Evolutionary conservation across 1,140 invertebrate genomes (phyloP), one percentile per base, ranked within the genome.

Genomic region (Drepana arcuata): DNA sequence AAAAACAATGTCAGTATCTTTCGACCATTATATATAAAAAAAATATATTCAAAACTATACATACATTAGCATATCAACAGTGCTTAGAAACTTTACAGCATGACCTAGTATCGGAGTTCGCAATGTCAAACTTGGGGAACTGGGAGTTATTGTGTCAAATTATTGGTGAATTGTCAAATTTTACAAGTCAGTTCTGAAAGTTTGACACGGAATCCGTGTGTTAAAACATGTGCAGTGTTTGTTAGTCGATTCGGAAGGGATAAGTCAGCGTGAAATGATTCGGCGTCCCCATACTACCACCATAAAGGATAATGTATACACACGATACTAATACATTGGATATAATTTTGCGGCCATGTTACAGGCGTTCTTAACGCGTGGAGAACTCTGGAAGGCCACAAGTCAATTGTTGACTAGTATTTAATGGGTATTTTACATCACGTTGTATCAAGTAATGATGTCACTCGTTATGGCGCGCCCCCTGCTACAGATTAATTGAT

Each of bases 1-100:
- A 74, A 86, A 84, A 85, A 82, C 63, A 79, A 83, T 84, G 84
- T 87, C 84, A 86, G 80, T 88, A 87, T 85, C 50, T 77, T 72
- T 77, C 63, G 64, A 78, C 62, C 62, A 74, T 70, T 62, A 65
- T 56, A 54, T 67, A 66, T 54, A 59, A 50, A 53, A 53, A 50
- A 47, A 52, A 50, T 48, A 56, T 46, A 42, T 40, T 28, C 37
- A 59, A 48, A 56, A 62, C 57, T 71, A 71, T 80, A 79, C 64
- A 77, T 62, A 79, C 61, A 70, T 65, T 63, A 68, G 60, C 61
- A 60, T 57, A 64, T 59, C 57, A 58, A 63, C 45, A 68, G 70
- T 75, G 68, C 69, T 68, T 51, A 66, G 52, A 62, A 67, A 68
- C 50, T 70, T 68, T 79, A 80, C 74, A 82, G 72, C 70, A 66